Percentiles rank a stretch among this genome's conserved stretches.
Evolutionary conservation across 1,140 invertebrate genomes (phyloP).

Genomic region (Drosophila orena): DNA sequence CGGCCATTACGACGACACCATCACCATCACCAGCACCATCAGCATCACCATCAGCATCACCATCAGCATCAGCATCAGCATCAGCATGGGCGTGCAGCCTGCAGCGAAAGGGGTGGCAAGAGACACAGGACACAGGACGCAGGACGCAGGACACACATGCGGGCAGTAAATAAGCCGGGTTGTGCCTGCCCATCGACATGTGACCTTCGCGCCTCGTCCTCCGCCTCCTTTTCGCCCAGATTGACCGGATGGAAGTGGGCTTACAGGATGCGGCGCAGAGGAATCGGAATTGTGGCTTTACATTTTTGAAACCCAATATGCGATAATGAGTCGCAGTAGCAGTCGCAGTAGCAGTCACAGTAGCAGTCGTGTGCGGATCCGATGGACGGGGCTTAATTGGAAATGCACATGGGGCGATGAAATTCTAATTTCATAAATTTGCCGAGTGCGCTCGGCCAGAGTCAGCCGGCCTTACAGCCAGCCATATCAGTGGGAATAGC

Average conservation of each 20-base stretch:
- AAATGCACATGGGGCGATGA: conserved; percentile 31
- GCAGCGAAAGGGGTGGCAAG: conserved; percentile 13
- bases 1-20: conserved; percentile 49
- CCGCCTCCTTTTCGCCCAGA: conserved; percentile 11
- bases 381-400: conserved; percentile 32
- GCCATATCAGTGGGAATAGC: conserved; percentile 36
- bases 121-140: no score
- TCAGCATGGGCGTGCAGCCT: conserved; percentile 36
- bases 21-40: conserved; percentile 10
- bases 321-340: conserved; percentile 34
- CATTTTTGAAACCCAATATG: conserved; percentile 43
- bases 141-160: conserved; percentile 21
- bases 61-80: conserved; percentile 13
- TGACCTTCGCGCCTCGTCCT: conserved; percentile 32
- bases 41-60: no score
- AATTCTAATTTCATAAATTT: conserved; percentile 36
- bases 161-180: conserved; percentile 46
- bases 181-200: conserved; percentile 48
- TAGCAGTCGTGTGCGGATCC: conserved; percentile 8
- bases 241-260: conserved; percentile 31
- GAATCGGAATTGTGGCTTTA: conserved; percentile 11
- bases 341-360: no score
- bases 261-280: background rate
- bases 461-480: conserved; percentile 15
- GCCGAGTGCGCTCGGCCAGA: background rate